A percentile compares a stretch with the other conserved stretches of the same genome.
Conservation (phyloP, 2,113 vertebrate species). For the Hippocampus zosterae region DNA sequence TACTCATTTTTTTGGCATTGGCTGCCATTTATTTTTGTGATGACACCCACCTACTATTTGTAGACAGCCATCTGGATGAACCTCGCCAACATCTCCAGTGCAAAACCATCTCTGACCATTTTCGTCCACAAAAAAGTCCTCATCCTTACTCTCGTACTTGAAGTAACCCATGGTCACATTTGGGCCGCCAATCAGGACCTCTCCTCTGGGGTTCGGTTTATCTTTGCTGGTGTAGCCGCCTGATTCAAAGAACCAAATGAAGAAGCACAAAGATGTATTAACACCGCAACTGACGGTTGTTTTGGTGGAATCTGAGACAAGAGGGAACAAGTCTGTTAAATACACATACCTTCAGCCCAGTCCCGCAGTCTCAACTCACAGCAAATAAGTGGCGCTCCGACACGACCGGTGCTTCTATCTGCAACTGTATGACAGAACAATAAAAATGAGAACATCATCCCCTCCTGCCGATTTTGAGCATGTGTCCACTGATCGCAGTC, state of each 20-base stretch:
- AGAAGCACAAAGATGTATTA: no score
- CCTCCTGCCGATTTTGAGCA: neutral
- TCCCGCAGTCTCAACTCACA: slow-evolving; percentile 89
- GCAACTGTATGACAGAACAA: slow-evolving; percentile 46
- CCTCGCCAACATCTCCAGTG: slow-evolving; percentile 92
- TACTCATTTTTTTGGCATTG: no score
- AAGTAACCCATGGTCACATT: slow-evolving; percentile 95
- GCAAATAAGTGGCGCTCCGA: slow-evolving; percentile 92
- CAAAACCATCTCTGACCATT: slow-evolving; percentile 93
- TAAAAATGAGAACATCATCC: neutral
- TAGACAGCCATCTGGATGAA: slow-evolving; percentile 90
- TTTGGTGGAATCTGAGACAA: neutral
- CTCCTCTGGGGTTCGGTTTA: slow-evolving; percentile 89
- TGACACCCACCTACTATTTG: slow-evolving; percentile 87
- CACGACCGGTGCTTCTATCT: slow-evolving; percentile 85
- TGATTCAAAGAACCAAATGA: slow-evolving; percentile 39
- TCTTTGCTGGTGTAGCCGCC: slow-evolving; percentile 90
- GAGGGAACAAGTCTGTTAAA: neutral
- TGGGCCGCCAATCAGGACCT: slow-evolving; percentile 90
- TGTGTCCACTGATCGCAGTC: neutral
- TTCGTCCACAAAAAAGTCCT: slow-evolving; percentile 85
- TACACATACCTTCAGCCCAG: slow-evolving; percentile 87
- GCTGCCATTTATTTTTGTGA: slow-evolving; percentile 1
- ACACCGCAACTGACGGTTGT: neutral
- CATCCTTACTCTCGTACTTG: slow-evolving; percentile 74